Conservation (phyloP, 1,140 invertebrate species). For the Drosophila navojoa region DNA sequence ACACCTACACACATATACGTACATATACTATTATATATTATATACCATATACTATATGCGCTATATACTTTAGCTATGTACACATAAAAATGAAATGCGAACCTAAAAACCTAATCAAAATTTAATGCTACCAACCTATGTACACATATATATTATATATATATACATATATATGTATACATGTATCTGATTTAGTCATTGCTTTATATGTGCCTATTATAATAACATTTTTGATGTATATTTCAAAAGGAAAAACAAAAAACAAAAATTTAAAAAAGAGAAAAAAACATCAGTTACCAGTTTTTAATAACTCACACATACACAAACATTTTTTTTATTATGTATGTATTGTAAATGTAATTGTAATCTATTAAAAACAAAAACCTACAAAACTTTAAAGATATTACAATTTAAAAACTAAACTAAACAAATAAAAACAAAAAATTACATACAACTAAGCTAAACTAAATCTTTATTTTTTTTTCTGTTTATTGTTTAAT, state of each 20-base stretch:
- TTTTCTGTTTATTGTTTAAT: slow-evolving; percentile 28
- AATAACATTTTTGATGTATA: slow-evolving; percentile 67
- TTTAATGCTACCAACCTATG: slow-evolving; percentile 37
- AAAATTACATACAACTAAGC: slow-evolving; percentile 40
- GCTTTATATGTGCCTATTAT: slow-evolving; percentile 78
- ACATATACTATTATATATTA: slow-evolving; percentile 18
- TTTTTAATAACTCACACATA: slow-evolving; percentile 49
- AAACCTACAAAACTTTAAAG: slow-evolving; percentile 29
- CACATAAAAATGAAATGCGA: neutral
- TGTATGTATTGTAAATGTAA: slow-evolving; percentile 55
- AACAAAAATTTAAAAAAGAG: neutral
- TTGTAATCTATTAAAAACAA: slow-evolving; percentile 42
- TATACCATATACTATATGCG: slow-evolving; percentile 21
- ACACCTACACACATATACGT: slow-evolving; percentile 12
- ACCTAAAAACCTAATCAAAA: slow-evolving; percentile 45
- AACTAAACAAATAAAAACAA: slow-evolving; percentile 33
- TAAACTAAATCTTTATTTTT: slow-evolving; percentile 44
- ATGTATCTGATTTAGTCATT: slow-evolving; percentile 75
- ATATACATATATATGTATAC: slow-evolving; percentile 34
- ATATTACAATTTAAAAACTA: slow-evolving; percentile 48
- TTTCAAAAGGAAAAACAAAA: slow-evolving; percentile 29
- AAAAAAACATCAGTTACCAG: slow-evolving; percentile 57
- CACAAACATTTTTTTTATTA: slow-evolving; percentile 52
- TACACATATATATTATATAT: slow-evolving; percentile 23
- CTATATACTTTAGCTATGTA: slow-evolving; percentile 14